Evolutionary conservation across 1,140 invertebrate genomes (phyloP), one percentile per base, ranked within the genome.

Genomic region (Chelonus insularis): DNA sequence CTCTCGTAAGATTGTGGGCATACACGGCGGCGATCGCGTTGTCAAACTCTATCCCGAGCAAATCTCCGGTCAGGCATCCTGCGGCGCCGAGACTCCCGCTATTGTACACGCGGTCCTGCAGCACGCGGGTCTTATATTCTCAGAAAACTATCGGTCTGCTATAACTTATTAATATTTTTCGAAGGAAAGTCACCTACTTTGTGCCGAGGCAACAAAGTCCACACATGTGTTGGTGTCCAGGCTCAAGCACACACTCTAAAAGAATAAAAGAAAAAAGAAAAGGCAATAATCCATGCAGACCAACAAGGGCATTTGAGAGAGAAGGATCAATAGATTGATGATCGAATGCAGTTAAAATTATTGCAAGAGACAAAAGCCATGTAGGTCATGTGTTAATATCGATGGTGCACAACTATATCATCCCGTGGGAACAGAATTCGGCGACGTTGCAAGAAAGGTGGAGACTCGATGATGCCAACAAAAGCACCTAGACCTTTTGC

Each of bases 121-220:
- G 23, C 34, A 45, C 58, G 21, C 62, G 34, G 56, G 60, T 68
- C 63, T 63, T 69, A 62, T 68, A 69, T 77, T 77, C 73, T 55
- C 67, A 70, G 70, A 77, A 74, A 79, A 75, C 70, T 75, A 81
- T 79, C 72, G 72, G 68, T 21, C 66, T 58, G 69, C 76, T 74
- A 78, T 78, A 79, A 81, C 70, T 81, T 80, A 80, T 81, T 81
- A 79, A 81, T 79, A 76, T 77, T 70, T 54, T 70, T 61, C 41
- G 18, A 39, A 58, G 47, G 61, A 58, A 58, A 54, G 48, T 57
- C 45, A 51, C 52, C 41, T 29, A 57, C 9, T 18, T 34, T 51
- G n/a, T 9, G 25, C 7, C 18, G 12, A 61, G n/a, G n/a, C n/a
- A n/a, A n/a, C n/a, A n/a, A n/a, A n/a, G n/a, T n/a, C n/a, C n/a